phyloP scores from a whole-genome alignment of 2,797 vertebrate genomes.

The Onychomys arenicola region DNA sequence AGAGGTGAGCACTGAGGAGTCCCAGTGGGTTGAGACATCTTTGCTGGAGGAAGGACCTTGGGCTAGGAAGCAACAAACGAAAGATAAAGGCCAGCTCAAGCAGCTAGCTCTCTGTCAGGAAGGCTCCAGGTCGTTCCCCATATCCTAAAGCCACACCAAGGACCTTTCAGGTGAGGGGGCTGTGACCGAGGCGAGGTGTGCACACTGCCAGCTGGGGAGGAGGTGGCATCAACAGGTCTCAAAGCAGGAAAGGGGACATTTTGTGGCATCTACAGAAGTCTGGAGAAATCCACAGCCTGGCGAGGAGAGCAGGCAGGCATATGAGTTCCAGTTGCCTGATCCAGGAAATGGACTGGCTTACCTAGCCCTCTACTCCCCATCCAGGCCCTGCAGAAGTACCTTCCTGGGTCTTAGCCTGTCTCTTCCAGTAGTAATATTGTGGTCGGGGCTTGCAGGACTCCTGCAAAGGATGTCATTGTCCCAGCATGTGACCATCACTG shows the following conservation, averaged over 20 bases:
- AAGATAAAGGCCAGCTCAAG: background rate
- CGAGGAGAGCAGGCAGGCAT: background rate
- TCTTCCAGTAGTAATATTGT: background rate
- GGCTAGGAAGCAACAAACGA: background rate
- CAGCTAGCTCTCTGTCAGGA: background rate
- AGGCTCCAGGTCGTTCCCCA: background rate
- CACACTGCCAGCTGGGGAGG: background rate
- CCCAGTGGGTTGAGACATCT: background rate
- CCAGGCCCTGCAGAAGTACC: background rate
- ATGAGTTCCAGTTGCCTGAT: background rate
- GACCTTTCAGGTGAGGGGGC: background rate
- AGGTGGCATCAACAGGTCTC: no score
- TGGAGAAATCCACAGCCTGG: background rate
- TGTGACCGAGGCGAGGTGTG: background rate
- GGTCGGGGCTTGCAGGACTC: background rate
- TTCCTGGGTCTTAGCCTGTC: background rate
- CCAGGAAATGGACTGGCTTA: background rate
- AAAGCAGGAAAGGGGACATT: background rate
- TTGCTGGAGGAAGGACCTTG: background rate
- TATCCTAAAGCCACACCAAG: background rate
- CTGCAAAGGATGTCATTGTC: background rate
- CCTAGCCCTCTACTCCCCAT: background rate
- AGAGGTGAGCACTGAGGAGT: conserved; percentile 89
- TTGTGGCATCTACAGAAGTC: background rate
- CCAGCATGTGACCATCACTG: background rate